phyloP scores from a whole-genome alignment of 1,140 invertebrate genomes.

The Mactra quadrangularis region DNA sequence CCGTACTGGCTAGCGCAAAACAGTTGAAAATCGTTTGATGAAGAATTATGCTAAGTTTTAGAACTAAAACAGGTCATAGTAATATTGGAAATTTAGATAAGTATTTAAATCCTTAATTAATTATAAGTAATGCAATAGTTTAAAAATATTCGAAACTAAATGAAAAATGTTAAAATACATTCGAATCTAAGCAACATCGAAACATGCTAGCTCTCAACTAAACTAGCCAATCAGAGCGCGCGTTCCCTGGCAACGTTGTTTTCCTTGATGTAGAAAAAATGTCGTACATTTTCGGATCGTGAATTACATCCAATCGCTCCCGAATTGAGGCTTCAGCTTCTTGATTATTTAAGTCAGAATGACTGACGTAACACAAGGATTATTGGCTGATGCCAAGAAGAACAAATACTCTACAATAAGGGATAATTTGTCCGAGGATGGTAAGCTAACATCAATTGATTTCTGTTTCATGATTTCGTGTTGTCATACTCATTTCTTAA shows the following conservation, averaged over 20 bases:
- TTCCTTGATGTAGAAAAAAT: constrained; percentile 54
- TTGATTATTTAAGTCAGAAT: constrained; percentile 66
- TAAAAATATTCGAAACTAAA: too few species aligned
- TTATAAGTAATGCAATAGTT: too few species aligned
- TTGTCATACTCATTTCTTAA: too few species aligned
- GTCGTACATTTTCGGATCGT: constrained; percentile 29
- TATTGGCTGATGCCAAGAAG: constrained; percentile 79
- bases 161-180: neutral
- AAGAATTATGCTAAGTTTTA: too few species aligned
- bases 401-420: constrained; percentile 77
- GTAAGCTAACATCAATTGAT: too few species aligned
- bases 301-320: constrained; percentile 9
- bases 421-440: constrained; percentile 77
- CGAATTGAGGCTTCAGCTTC: constrained; percentile 1
- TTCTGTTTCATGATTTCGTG: too few species aligned
- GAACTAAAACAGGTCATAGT: too few species aligned
- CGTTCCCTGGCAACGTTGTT: constrained; percentile 79
- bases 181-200: neutral
- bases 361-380: constrained; percentile 77
- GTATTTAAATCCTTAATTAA: too few species aligned
- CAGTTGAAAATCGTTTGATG: too few species aligned
- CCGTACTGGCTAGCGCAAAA: too few species aligned
- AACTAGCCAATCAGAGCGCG: constrained; percentile 61
- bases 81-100: too few species aligned
- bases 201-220: constrained; percentile 70